Conservation (phyloP, 2,797 vertebrate genomes). For the Ctenochaetus hawaiiensis region DNA sequence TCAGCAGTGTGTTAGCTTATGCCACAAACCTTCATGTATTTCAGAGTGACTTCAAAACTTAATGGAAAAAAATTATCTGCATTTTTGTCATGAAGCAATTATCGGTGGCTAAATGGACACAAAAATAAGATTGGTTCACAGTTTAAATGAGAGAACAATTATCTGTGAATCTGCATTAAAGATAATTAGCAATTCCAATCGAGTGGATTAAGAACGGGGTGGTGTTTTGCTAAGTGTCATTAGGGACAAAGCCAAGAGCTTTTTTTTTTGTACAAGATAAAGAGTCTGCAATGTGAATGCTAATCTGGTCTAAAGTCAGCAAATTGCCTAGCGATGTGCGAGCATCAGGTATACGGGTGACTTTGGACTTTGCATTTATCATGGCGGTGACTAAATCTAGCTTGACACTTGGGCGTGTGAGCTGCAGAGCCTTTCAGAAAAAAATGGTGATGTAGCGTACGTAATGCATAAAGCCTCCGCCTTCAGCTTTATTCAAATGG, state of each 20-base stretch:
- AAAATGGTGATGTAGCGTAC: conserved; percentile 59
- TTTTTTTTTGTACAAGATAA: conserved; percentile 57
- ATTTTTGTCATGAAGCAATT: conserved; percentile 56
- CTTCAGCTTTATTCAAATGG: conserved; percentile 66
- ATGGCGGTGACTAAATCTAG: conserved; percentile 56
- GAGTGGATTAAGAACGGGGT: conserved; percentile 70
- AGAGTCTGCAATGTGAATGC: conserved; percentile 50
- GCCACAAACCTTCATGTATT: conserved; percentile 27
- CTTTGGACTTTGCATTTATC: conserved; percentile 56
- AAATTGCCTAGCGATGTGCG: conserved; percentile 50
- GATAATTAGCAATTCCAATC: conserved; percentile 78
- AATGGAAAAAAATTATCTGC: conserved; percentile 3
- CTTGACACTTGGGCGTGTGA: conserved; percentile 50
- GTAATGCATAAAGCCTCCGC: conserved; percentile 44
- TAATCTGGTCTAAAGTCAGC: conserved; percentile 65
- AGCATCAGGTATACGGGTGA: conserved; percentile 55
- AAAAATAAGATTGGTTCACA: conserved; percentile 63
- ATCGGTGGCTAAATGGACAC: conserved; percentile 60
- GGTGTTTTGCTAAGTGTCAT: conserved; percentile 74
- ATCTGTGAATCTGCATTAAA: conserved; percentile 75
- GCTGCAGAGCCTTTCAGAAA: conserved; percentile 30
- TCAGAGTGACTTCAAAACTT: conserved; percentile 53
- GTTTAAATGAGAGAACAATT: conserved; percentile 72
- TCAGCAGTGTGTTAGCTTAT: conserved; percentile 31
- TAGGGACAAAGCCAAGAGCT: conserved; percentile 67